Percentiles rank a stretch among this genome's conserved stretches.
phyloP scores from a whole-genome alignment of 2,797 vertebrate species.

The Lepus oiostolus region DNA sequence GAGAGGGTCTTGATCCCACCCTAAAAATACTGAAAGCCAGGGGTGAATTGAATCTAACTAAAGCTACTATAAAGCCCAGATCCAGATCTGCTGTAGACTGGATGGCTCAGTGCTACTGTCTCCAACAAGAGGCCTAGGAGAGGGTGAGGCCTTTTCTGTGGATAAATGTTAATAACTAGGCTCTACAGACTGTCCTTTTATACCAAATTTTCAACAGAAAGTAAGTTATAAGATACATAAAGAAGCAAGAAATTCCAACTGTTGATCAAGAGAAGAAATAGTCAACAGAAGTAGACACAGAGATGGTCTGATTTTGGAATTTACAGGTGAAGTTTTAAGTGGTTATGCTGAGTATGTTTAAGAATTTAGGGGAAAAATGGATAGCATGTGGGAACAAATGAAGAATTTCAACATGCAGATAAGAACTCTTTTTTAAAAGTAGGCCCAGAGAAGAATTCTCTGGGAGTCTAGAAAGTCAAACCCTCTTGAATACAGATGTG shows the following conservation, averaged over 20 bases:
- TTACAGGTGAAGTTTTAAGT: not conserved
- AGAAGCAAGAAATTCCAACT: not conserved
- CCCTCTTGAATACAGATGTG: not conserved
- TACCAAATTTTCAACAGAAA: not conserved
- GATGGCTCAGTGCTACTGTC: not conserved
- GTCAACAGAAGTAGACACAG: not conserved
- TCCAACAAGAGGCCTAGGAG: not conserved
- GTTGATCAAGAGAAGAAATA: not conserved
- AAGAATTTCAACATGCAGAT: constrained; percentile 1
- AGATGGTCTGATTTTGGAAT: not conserved
- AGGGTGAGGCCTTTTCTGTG: not conserved
- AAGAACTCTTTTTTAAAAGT: not conserved
- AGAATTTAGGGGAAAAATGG: not conserved
- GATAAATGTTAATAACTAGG: not conserved
- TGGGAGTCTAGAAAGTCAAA: not conserved
- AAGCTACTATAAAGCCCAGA: not conserved
- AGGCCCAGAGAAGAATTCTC: not conserved
- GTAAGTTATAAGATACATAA: not conserved
- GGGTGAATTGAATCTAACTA: not conserved
- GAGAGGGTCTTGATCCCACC: not conserved
- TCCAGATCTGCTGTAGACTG: not conserved
- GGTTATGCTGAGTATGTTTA: not conserved
- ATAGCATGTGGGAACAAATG: not conserved
- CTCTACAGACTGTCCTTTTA: not conserved
- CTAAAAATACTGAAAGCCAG: not conserved